A percentile compares a stretch with the other conserved stretches of the same genome.
Conservation (phyloP, 2,888 invertebrate species). For the Noctua janthe region DNA sequence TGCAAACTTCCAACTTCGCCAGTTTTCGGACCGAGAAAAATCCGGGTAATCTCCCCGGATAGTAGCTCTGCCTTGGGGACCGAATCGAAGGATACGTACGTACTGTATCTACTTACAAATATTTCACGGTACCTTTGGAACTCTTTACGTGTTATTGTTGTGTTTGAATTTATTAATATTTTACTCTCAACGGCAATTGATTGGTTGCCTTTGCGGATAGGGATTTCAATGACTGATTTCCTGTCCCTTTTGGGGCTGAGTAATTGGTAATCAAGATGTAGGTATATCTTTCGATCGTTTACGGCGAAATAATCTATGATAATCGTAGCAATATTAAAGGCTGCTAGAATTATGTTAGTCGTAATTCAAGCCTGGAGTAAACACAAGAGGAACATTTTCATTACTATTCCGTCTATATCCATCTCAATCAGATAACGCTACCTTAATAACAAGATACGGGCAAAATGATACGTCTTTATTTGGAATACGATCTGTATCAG, state of each 20-base stretch:
- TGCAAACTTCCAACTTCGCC: conserved; percentile 71
- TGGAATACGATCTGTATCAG: conserved; percentile 61
- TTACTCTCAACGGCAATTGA: conserved; percentile 36
- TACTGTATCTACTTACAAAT: conserved; percentile 47
- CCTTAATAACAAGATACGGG: conserved; percentile 38
- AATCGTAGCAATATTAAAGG: conserved; percentile 4
- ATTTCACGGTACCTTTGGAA: conserved; percentile 48
- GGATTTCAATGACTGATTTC: conserved; percentile 35
- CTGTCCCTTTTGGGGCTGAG: conserved; percentile 23
- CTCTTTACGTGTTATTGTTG: conserved; percentile 55
- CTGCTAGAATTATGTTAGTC: neutral
- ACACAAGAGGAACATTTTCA: conserved; percentile 44
- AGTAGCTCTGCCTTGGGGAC: conserved; percentile 68
- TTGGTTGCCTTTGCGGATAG: conserved; percentile 36
- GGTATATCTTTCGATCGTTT: conserved; percentile 3
- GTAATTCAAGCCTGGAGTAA: conserved; percentile 5
- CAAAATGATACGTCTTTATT: conserved; percentile 60
- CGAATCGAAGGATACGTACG: conserved; percentile 46
- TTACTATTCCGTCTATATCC: conserved; percentile 53
- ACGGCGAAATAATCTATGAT: conserved; percentile 8
- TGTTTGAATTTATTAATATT: conserved; percentile 56
- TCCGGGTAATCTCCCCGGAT: conserved; percentile 71
- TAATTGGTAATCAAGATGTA: conserved; percentile 46
- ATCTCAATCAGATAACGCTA: conserved; percentile 57
- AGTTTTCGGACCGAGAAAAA: conserved; percentile 71